Evolutionary conservation across 2,797 vertebrate genomes (phyloP).

Genomic region (Sebastes vulpes): DNA sequence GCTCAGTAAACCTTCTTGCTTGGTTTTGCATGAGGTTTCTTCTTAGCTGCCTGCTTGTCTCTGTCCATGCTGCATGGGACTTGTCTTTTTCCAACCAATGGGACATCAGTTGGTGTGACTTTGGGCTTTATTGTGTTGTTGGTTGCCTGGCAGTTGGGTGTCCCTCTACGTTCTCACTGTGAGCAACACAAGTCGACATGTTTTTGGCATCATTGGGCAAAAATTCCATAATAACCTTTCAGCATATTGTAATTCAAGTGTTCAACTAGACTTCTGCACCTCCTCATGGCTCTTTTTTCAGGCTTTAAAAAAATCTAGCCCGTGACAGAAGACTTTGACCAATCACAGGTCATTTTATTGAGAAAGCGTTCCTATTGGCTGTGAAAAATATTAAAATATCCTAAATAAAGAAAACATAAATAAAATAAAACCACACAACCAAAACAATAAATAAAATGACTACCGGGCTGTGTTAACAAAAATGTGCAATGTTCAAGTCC

Average conservation of each 20-base stretch:
- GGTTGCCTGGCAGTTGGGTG: conserved; percentile 5
- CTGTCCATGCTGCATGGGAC: conserved; percentile 1
- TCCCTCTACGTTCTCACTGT: background rate
- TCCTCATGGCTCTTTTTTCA: too few relatives aligned
- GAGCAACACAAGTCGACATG: too few relatives aligned
- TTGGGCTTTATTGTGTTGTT: background rate
- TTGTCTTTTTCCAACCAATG: background rate
- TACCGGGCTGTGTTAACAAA: too few relatives aligned
- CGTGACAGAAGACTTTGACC: too few relatives aligned
- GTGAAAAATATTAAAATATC: background rate
- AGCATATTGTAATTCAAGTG: too few relatives aligned
- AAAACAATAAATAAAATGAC: too few relatives aligned
- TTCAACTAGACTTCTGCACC: too few relatives aligned
- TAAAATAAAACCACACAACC: background rate
- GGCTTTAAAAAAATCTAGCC: too few relatives aligned
- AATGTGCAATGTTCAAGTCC: background rate
- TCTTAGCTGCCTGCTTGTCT: background rate
- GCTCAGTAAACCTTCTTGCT: background rate
- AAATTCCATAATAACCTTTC: too few relatives aligned
- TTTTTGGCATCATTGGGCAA: too few relatives aligned
- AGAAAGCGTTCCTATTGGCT: background rate
- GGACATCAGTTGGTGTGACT: background rate
- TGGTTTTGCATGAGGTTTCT: conserved; percentile 1
- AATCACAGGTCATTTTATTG: too few relatives aligned
- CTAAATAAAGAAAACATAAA: background rate